A percentile compares a stretch with the other conserved stretches of the same genome.
Conservation (phyloP, 1,140 invertebrate genomes). For the Araneus ventricosus region DNA sequence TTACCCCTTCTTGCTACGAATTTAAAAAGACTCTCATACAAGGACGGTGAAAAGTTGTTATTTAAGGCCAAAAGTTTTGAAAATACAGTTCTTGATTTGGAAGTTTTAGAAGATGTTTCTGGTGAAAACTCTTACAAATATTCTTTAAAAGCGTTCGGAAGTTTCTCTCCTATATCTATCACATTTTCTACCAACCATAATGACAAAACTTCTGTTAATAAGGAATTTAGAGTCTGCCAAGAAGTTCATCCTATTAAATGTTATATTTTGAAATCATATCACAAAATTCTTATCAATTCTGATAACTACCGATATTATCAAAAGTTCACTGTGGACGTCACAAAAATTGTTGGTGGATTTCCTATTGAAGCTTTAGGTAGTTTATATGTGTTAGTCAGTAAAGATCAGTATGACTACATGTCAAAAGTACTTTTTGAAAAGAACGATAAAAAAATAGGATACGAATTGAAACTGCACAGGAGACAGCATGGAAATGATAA, state of each 20-base stretch:
- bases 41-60: not conserved
- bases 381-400: not conserved
- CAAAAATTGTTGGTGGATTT: not conserved
- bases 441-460: conserved; percentile 15
- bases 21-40: not conserved
- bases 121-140: not conserved
- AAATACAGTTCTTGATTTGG: not conserved
- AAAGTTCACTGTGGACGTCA: conserved; percentile 6
- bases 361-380: not conserved
- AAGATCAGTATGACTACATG: not conserved
- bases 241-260: not conserved
- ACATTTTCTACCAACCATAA: not conserved
- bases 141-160: not conserved
- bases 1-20: not conserved
- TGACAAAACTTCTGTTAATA: not conserved
- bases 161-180: not conserved
- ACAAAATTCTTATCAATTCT: conserved; percentile 14
- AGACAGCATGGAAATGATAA: conserved; percentile 27
- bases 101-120: conserved; percentile 30
- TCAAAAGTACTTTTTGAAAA: conserved; percentile 24
- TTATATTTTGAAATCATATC: conserved; percentile 43
- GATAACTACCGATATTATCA: not conserved
- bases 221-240: not conserved
- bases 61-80: conserved; percentile 5
- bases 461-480: conserved; percentile 43